phyloP scores from a whole-genome alignment of 1,140 invertebrate genomes.

The Pseudomyrmex dendroicus region DNA sequence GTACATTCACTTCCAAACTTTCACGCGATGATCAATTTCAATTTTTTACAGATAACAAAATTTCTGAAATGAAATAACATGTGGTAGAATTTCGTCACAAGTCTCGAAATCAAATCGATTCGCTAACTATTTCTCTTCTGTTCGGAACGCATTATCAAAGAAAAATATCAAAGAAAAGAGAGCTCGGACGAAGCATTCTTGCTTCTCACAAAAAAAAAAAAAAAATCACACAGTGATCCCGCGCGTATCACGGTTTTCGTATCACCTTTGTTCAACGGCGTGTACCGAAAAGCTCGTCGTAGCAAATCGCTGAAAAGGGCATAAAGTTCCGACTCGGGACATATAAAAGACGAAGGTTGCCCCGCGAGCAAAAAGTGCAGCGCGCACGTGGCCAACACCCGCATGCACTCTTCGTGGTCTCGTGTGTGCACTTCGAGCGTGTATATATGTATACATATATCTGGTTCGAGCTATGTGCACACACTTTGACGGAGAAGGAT shows the following conservation, averaged over 20 bases:
- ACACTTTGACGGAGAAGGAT: slow-evolving; percentile 25
- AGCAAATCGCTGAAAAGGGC: slow-evolving; percentile 46
- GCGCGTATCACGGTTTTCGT: slow-evolving; percentile 9
- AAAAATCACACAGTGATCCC: slow-evolving; percentile 5
- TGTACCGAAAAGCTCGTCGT: slow-evolving; percentile 12
- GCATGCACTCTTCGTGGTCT: slow-evolving; percentile 76
- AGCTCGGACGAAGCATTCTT: slow-evolving; percentile 17
- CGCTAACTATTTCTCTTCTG: not conserved
- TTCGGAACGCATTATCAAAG: not conserved
- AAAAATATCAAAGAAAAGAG: slow-evolving; percentile 41
- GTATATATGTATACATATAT: slow-evolving; percentile 32
- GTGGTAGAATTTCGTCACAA: slow-evolving; percentile 8
- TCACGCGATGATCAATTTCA: too few relatives aligned
- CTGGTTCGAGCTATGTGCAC: slow-evolving; percentile 45
- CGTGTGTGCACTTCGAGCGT: slow-evolving; percentile 54
- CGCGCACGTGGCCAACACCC: slow-evolving; percentile 83
- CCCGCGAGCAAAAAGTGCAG: slow-evolving; percentile 78
- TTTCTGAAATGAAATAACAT: not conserved
- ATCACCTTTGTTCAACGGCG: slow-evolving; percentile 51
- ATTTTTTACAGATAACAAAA: too few relatives aligned
- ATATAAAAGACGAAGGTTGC: slow-evolving; percentile 61
- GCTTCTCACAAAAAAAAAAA: slow-evolving; percentile 23
- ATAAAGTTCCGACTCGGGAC: slow-evolving; percentile 45
- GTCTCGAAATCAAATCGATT: not conserved
- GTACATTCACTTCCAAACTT: too few relatives aligned